These are phyloP conservation scores for Apamea anceps DNA, from an alignment of 2,888 invertebrate genomes.

Conservation along the genomic window DNA sequence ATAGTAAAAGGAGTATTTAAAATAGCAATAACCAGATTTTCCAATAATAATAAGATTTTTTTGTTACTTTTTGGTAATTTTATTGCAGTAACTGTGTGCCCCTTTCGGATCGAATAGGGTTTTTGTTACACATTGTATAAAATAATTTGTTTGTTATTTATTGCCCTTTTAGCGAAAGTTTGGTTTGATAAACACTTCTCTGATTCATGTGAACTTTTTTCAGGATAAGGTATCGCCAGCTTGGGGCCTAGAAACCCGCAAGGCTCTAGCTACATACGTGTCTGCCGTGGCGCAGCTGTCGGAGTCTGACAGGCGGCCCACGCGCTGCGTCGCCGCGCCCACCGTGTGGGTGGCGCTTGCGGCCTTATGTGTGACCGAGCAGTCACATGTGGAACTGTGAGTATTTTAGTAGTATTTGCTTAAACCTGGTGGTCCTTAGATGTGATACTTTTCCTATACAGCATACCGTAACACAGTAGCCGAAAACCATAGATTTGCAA, in stretches of 20 bases:
- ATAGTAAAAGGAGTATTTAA: neutral
- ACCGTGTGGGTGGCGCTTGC: constrained; percentile 98
- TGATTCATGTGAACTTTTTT: constrained; percentile 40
- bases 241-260: constrained; percentile 97
- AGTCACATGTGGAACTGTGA: constrained; percentile 95
- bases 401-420: constrained; percentile 48
- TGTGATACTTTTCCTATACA: neutral
- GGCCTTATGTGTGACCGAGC: constrained; percentile 97
- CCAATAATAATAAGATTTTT: neutral
- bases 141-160: neutral
- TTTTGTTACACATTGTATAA: neutral
- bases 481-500: no score
- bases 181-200: neutral
- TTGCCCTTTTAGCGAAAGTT: neutral
- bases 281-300: constrained; percentile 95
- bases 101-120: neutral
- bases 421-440: neutral
- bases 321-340: constrained; percentile 95
- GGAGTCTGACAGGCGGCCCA: constrained; percentile 93
- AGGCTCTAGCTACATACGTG: constrained; percentile 96
- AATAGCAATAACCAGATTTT: neutral
- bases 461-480: no score
- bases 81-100: neutral
- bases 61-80: neutral
- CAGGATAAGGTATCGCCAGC: constrained; percentile 96